Base-by-base conservation (phyloP, 2,888 invertebrate species). In the Stenotaenia linearis region DNA sequence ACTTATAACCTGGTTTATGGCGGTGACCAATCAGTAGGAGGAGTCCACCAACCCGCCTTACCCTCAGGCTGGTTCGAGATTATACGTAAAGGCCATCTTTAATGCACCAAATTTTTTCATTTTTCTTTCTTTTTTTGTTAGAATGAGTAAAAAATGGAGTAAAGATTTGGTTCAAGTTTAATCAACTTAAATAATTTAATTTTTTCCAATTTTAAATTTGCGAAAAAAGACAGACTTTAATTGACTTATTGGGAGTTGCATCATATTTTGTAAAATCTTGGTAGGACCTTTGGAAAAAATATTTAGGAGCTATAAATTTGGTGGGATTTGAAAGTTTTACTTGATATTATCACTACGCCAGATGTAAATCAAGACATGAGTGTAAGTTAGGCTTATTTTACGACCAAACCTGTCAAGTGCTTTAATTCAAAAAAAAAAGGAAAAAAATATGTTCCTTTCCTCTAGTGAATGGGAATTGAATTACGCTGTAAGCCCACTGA, bases 1-100 rank as follows among this genome's bases (percentile, higher is more conserved):
- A 69, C 69, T 61, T 69, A 28, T 69, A 69, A 69, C 69, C 69
- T 69, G 28, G 69, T 69, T 69, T 69, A 69, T 69, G 23, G 69
- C 69, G n/a, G 69, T 69, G 69, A 69, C 69, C 69, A 69, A 69
- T 69, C 69, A 28, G 69, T 69, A 69, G 69, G 69, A 69, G 69
- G 69, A 69, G 69, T 69, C 69, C 15, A 69, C 25, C 69, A 69
- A 25, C 28, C 25, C 69, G 69, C 69, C 69, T 69, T 23, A 69
- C 25, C 69, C 69, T 69, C 15, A 69, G 69, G 69, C 28, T 25
- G 25, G 25, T 69, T 69, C 28, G 18, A n/a, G 50, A 25, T 69
- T 28, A 28, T 69, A 28, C 25, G 50, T 25, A 69, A 28, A 28
- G 69, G 69, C 69, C 69, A 69, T 69, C 69, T 69, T 69, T 69